Evolutionary conservation across 1,140 invertebrate species (phyloP), one percentile per base, ranked within the genome.

Genomic region (Acarapis woodi): DNA sequence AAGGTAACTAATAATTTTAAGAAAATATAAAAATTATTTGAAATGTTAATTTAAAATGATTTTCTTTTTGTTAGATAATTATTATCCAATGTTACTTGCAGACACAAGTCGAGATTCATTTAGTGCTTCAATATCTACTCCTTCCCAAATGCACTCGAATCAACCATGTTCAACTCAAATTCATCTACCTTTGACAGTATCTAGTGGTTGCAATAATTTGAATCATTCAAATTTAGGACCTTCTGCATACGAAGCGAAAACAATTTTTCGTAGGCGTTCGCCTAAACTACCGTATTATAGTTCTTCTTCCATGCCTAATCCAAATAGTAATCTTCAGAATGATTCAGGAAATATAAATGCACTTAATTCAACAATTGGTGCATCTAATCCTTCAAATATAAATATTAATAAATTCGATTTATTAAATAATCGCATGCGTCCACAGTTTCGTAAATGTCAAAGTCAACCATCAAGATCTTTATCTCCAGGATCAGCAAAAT

Each of bases 391-490:
- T 16, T 24, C 14, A 10, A n/a, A 16, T 15, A 14, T 12, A 4
- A n/a, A 26, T 26, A 12, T 25, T 35, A 10, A 18, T 14, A 12
- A 24, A 16, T 18, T 24, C 15, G 22, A 35, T 24, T n/a, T n/a
- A n/a, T n/a, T n/a, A n/a, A n/a, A n/a, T n/a, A n/a, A n/a, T n/a
- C 12, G 68, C 49, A 21, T 34, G 19, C 18, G 36, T 24, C 37
- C 41, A 3, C 25, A 34, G 19, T 42, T 42, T 38, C 25, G 41
- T 6, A 42, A 42, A 30, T 35, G 32, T 19, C 15, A 16, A 20
- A 29, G 24, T 30, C 38, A 38, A 35, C 41, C 41, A 20, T 26
- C 41, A 5, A 10, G 37, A 28, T 42, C 41, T 35, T 12, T 42
- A 6, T 39, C 37, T 4, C 37, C 37, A n/a, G 31, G 37, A 35